Conservation (phyloP, 2,888 invertebrate genomes). For the Crematogaster levior region DNA sequence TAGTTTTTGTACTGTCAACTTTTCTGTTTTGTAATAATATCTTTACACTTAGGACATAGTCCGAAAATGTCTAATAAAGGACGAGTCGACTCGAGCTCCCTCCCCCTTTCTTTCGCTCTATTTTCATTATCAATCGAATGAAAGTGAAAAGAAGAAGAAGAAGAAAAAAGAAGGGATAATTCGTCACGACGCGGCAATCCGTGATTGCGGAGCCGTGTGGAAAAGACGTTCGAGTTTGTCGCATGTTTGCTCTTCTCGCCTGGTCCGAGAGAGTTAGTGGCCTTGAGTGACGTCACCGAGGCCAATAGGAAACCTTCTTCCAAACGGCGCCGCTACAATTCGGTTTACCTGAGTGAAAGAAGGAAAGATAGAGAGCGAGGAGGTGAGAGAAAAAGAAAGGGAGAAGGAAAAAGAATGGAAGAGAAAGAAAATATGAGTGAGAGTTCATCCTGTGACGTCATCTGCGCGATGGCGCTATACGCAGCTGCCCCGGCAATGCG, state of each 20-base stretch:
- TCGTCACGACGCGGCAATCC: not conserved
- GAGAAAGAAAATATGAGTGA: conserved; percentile 5
- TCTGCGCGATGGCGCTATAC: conserved; percentile 66
- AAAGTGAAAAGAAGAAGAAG: not conserved
- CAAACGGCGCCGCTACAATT: conserved; percentile 69
- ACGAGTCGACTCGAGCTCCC: no score
- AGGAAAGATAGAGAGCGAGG: not conserved
- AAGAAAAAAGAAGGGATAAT: not conserved
- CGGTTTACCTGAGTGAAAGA: conserved; percentile 54
- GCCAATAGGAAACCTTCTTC: conserved; percentile 72
- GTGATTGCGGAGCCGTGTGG: not conserved
- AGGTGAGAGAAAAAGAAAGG: not conserved
- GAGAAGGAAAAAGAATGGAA: not conserved
- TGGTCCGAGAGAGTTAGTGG: conserved; percentile 59
- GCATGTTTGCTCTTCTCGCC: not conserved
- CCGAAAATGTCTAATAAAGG: no score
- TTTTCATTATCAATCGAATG: not conserved
- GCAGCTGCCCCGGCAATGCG: conserved; percentile 62
- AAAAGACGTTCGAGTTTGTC: not conserved
- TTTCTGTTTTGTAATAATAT: no score
- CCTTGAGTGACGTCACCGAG: conserved; percentile 75
- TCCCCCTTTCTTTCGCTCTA: no score
- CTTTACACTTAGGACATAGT: no score
- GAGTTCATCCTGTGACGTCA: conserved; percentile 72
- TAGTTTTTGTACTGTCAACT: no score